Base-by-base conservation (phyloP, 2,888 invertebrate genomes). In the Thymelicus sylvestris region DNA sequence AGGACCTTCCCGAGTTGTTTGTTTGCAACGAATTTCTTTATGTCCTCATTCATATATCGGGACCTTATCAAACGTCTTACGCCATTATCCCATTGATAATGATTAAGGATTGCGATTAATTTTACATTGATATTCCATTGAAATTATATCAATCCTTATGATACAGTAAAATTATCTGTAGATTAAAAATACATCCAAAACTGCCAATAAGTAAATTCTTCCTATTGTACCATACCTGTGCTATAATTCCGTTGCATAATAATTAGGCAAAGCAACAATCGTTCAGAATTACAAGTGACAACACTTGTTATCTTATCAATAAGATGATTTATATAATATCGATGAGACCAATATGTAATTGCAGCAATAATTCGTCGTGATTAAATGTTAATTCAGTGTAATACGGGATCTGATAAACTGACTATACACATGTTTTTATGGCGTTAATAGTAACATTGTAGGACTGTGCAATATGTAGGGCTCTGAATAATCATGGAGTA, bases 361-460 rank as follows among this genome's bases (percentile, higher is more conserved):
- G 61, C 66, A 66, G 61, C 66, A 66, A 70, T 70, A 66, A 61
- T 31, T 24, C 52, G 19, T 60, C 44, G 7, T 19, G 44, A 62
- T 15, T 55, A 62, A 62, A 47, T 55, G 19, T 19, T 52, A 55
- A 6, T 52, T 31, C 55, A 55, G 24, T 24, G 55, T 55, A 55
- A 55, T 55, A 62, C 47, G 8, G 55, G 71, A 71, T 66, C 55
- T 71, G 66, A 71, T 71, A 38, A 48, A 71, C 71, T 5, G 71
- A 71, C 71, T 71, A 71, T 71, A 66, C 66, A 71, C 62, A 71
- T 62, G 57, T 24, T 47, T 59, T 19, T 19, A 39, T 66, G 38
- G 41, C 24, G 44, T 24, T 66, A 66, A 66, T 71, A 71, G 71
- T 71, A 66, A 71, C 71, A 71, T 62, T 71, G 66, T 62, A 61